A percentile compares a stretch with the other conserved stretches of the same genome.
Evolutionary conservation across 2,113 vertebrate genomes (phyloP).

Genomic region (Micromys minutus): DNA sequence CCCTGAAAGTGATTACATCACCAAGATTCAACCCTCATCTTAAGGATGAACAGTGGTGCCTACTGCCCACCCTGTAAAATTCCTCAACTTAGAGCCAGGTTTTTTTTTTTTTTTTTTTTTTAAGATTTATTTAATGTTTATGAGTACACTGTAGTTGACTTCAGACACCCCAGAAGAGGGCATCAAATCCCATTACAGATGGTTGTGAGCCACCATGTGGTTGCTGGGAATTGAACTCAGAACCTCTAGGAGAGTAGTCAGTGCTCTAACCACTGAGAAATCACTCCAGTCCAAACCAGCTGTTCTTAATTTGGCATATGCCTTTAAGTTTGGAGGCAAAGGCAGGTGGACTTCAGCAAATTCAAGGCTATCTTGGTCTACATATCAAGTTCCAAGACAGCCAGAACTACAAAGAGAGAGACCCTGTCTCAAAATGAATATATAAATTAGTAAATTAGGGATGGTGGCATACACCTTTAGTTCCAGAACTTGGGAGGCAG

Average conservation of each 20-base stretch:
- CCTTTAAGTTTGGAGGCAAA: neutral
- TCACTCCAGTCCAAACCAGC: too few relatives aligned
- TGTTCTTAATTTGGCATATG: neutral
- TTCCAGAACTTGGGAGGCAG: neutral
- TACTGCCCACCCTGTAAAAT: neutral
- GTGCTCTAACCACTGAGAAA: too few relatives aligned
- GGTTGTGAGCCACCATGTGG: too few relatives aligned
- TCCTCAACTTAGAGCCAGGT: neutral
- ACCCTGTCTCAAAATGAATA: neutral
- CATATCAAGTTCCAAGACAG: neutral
- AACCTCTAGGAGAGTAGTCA: too few relatives aligned
- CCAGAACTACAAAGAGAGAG: neutral
- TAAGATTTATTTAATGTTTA: too few relatives aligned
- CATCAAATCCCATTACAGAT: too few relatives aligned
- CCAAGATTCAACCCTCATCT: constrained; percentile 12
- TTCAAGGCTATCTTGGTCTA: neutral
- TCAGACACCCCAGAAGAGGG: too few relatives aligned
- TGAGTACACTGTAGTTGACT: too few relatives aligned
- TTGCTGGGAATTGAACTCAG: too few relatives aligned
- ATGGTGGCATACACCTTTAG: neutral
- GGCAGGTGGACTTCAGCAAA: neutral
- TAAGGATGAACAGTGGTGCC: neutral
- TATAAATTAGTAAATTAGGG: neutral
- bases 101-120: too few relatives aligned
- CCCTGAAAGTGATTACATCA: neutral